Base-by-base conservation (phyloP, 1,140 invertebrate species). In the Artemia franciscana region DNA sequence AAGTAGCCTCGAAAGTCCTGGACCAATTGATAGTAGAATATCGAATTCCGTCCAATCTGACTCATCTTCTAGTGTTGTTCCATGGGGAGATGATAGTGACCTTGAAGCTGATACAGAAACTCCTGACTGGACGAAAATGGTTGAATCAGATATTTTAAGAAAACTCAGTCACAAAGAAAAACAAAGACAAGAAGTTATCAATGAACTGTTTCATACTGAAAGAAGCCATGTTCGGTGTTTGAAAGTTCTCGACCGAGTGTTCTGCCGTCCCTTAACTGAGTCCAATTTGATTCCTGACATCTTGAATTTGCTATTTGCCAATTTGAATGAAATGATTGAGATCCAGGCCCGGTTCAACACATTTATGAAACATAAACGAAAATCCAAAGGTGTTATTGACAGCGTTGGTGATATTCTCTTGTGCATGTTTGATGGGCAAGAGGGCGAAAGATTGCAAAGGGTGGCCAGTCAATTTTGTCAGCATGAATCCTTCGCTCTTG, bases 121-220 rank as follows among this genome's bases (percentile, higher is more conserved):
- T 25, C 81, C 83, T 1, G 82, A 85, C 67, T 85, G 91, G 84
- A 84, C 87, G 64, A 84, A 85, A 66, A 80, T 81, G 60, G 80
- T 96, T 24, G 78, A 86, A 5, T 83, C 84, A 61, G 88, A 93
- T 58, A 78, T 84, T 39, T 74, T 91, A 5, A 74, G 79, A 18
- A 75, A 79, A 60, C 76, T 91, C 58, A 80, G 83, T 65, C 79
- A 84, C 30, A 79, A 82, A 68, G 83, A 90, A 73, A 85, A 87
- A 73, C 96, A 96, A 73, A 78, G 91, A 66, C 94, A 97, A 75
- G 92, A 98, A 77, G 88, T 96, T 70, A 91, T 97, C 63, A 96
- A 97, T 74, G 91, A 98, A 81, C 77, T 98, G 61, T 93, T 97
- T 73, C 86, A 94, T 70, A 97, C 94, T 1, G 95, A 98, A 75